phyloP scores from a whole-genome alignment of 2,888 invertebrate species.

The Lutraria lutraria region DNA sequence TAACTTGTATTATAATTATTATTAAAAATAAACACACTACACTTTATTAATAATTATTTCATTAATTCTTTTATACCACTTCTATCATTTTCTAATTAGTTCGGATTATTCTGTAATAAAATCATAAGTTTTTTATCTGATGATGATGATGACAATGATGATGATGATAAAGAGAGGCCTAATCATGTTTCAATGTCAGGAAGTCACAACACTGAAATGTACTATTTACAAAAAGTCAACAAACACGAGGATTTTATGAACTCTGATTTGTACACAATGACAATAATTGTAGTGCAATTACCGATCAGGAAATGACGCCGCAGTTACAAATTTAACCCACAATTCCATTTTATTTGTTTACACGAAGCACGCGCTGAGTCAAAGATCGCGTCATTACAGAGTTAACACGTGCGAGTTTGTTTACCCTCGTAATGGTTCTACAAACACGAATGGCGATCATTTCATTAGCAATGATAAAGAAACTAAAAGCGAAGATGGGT shows the following conservation, averaged over 20 bases:
- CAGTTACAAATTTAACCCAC: conserved; percentile 49
- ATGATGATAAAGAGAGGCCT: not conserved
- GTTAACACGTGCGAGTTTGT: conserved; percentile 66
- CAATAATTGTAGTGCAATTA: conserved; percentile 51
- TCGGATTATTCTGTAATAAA: too few relatives aligned
- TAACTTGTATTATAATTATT: not conserved
- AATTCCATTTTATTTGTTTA: conserved; percentile 66
- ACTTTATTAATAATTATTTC: not conserved
- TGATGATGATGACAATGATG: not conserved
- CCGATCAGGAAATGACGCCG: conserved; percentile 52
- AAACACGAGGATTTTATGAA: conserved; percentile 46
- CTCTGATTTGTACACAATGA: conserved; percentile 49
- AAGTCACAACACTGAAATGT: conserved; percentile 7
- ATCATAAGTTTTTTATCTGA: too few relatives aligned
- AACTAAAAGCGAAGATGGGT: conserved; percentile 15
- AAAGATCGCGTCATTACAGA: conserved; percentile 61
- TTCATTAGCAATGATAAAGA: conserved; percentile 28
- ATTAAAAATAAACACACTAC: not conserved
- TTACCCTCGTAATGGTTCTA: conserved; percentile 62
- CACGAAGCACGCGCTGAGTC: conserved; percentile 60
- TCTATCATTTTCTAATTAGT: too few relatives aligned
- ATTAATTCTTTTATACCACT: not conserved
- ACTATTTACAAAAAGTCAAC: conserved; percentile 43
- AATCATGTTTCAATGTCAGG: not conserved
- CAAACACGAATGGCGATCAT: conserved; percentile 54